Percentiles rank a stretch among this genome's conserved stretches.
phyloP scores from a whole-genome alignment of 2,888 invertebrate genomes.

The Drosophila pseudotakahashii region DNA sequence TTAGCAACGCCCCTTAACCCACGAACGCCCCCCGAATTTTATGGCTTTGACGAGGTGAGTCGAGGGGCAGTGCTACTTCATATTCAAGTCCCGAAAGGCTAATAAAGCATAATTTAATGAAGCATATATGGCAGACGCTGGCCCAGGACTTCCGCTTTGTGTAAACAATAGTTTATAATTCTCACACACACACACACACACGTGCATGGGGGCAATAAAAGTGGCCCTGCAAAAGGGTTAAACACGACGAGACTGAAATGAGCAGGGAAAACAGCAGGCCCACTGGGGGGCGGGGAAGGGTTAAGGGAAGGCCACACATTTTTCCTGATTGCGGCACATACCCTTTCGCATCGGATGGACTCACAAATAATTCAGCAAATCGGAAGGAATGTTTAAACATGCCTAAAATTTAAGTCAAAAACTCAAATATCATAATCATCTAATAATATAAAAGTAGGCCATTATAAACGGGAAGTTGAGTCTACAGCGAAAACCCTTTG shows the following conservation, averaged over 20 bases:
- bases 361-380: not conserved
- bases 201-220: slow-evolving; percentile 51
- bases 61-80: slow-evolving; percentile 65
- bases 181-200: slow-evolving; percentile 45
- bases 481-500: too few relatives aligned
- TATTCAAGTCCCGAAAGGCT: slow-evolving; percentile 81
- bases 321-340: slow-evolving; percentile 22
- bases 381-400: not conserved
- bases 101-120: slow-evolving; percentile 83
- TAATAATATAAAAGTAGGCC: too few relatives aligned
- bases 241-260: slow-evolving; percentile 53
- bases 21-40: slow-evolving; percentile 52
- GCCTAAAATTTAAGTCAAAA: not conserved
- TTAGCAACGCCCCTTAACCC: slow-evolving; percentile 36
- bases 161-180: slow-evolving; percentile 82
- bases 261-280: slow-evolving; percentile 30
- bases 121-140: slow-evolving; percentile 72
- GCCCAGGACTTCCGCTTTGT: slow-evolving; percentile 76
- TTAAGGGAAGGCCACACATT: not conserved
- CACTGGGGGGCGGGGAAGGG: slow-evolving; percentile 16
- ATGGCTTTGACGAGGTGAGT: slow-evolving; percentile 48
- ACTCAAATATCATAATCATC: too few relatives aligned
- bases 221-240: slow-evolving; percentile 63
- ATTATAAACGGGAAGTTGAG: too few relatives aligned
- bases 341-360: not conserved